Conservation (phyloP, 2,797 vertebrate species). For the Psittacula derbiana region DNA sequence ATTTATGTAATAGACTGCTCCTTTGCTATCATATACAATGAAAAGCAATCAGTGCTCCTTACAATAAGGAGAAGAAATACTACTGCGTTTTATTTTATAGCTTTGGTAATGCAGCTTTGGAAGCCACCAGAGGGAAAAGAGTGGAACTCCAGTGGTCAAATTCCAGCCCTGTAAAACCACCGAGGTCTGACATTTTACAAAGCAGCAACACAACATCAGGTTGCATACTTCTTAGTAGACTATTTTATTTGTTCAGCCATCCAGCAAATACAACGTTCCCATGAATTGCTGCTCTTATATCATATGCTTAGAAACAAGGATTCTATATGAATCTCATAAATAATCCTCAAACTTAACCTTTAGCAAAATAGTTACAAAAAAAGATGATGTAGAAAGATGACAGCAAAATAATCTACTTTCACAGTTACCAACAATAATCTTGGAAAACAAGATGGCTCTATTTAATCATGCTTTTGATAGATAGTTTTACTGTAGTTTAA, state of each 20-base stretch:
- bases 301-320: conserved; percentile 5
- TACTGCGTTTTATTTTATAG: conserved; percentile 73
- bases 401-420: conserved; percentile 10
- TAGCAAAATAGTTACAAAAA: conserved; percentile 42
- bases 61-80: conserved; percentile 81
- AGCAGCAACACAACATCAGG: neutral
- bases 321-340: conserved; percentile 16
- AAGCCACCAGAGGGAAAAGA: conserved; percentile 78
- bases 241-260: conserved; percentile 54
- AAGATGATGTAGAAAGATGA: neutral
- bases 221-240: neutral
- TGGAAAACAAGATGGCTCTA: conserved; percentile 32
- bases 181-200: conserved; percentile 51
- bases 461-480: conserved; percentile 58
- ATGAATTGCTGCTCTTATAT: conserved; percentile 17
- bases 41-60: conserved; percentile 78
- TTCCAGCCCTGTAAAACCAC: conserved; percentile 46
- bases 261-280: conserved; percentile 7
- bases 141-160: conserved; percentile 68
- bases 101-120: conserved; percentile 61
- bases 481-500: conserved; percentile 64
- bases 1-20: conserved; percentile 80
- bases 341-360: conserved; percentile 53
- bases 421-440: conserved; percentile 12
- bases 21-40: conserved; percentile 82